These are phyloP conservation scores for Xiphophorus hellerii DNA, from an alignment of 2,113 vertebrate genomes.

Conservation along the genomic window DNA sequence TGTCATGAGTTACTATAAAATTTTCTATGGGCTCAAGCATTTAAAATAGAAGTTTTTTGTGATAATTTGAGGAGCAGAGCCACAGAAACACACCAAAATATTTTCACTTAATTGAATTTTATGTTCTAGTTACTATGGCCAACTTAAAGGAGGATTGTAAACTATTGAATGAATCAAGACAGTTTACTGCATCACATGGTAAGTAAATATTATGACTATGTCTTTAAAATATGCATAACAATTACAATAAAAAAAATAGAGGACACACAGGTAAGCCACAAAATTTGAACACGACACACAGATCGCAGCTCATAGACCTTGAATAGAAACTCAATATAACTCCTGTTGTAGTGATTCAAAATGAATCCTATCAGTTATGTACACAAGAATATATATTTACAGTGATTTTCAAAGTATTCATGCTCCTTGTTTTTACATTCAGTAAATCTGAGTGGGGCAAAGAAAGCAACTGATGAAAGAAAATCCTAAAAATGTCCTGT, in stretches of 20 bases:
- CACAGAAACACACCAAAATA: conserved; percentile 1
- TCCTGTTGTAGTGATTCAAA: neutral
- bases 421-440: no score
- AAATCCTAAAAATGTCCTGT: no score
- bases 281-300: conserved; percentile 1
- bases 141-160: neutral
- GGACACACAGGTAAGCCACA: neutral
- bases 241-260: neutral
- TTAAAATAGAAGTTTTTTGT: conserved; percentile 1
- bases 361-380: neutral
- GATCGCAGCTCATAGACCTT: neutral
- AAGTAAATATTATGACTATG: neutral
- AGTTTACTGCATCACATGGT: conserved; percentile 1
- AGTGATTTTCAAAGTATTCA: no score
- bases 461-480: no score
- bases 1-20: conserved; percentile 3
- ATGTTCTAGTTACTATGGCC: neutral
- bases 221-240: conserved; percentile 25
- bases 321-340: neutral
- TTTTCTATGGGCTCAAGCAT: conserved; percentile 2
- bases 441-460: no score
- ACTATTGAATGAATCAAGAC: neutral
- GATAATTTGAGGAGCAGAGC: conserved; percentile 1
- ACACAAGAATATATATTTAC: no score
- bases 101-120: neutral